Evolutionary conservation across 2,113 vertebrate genomes (phyloP).

Genomic region (Saguinus imperator): DNA sequence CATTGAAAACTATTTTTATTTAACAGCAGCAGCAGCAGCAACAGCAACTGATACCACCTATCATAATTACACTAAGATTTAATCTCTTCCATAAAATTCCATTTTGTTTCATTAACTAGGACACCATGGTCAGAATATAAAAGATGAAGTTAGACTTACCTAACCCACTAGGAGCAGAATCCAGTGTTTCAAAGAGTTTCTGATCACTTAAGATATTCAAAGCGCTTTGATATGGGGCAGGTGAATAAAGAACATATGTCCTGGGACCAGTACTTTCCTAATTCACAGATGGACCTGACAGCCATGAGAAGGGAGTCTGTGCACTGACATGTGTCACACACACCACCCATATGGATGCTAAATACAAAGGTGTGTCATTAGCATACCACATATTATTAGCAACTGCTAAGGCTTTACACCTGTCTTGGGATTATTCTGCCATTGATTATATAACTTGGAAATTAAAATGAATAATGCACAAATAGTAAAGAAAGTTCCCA

Average conservation of each 20-base stretch:
- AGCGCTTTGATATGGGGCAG: not conserved
- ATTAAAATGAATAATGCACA: not conserved
- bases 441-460: not conserved
- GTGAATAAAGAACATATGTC: not conserved
- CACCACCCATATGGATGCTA: fast-evolving
- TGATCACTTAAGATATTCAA: not conserved
- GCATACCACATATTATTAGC: not conserved
- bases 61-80: not conserved
- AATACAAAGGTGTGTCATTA: not conserved
- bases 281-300: no score
- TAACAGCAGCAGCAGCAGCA: not conserved
- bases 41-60: not conserved
- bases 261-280: not conserved
- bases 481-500: not conserved
- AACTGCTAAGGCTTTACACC: not conserved
- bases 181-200: slow-evolving; percentile 39
- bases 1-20: not conserved
- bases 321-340: not conserved
- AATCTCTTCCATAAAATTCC: slow-evolving; percentile 5
- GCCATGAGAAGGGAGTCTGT: not conserved
- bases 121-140: not conserved
- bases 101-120: slow-evolving; percentile 55
- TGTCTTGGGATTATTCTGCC: not conserved
- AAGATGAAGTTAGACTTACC: slow-evolving; percentile 44
- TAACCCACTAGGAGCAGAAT: slow-evolving; percentile 1